A percentile compares a stretch with the other conserved stretches of the same genome.
Evolutionary conservation across 2,888 invertebrate species (phyloP).

Genomic region (Aspidiotus destructor): DNA sequence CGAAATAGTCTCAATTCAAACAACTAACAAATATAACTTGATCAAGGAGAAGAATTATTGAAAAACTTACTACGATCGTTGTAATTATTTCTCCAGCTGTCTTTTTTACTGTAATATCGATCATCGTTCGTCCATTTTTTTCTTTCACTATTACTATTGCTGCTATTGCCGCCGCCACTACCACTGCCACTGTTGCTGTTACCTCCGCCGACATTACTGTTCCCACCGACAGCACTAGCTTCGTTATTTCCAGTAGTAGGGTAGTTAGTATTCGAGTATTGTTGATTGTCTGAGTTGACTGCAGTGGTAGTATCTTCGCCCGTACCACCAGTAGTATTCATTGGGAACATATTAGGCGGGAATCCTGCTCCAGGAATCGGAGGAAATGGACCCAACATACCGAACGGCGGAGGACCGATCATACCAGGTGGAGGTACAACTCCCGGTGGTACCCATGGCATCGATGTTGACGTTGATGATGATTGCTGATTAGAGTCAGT

Average conservation of each 20-base stretch:
- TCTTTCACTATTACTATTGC: background rate
- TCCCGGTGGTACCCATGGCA: slow-evolving; percentile 28
- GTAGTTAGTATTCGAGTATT: slow-evolving; percentile 20
- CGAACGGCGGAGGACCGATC: slow-evolving; percentile 24
- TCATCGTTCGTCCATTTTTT: slow-evolving; percentile 28
- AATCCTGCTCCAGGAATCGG: slow-evolving; percentile 5
- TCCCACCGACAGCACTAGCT: background rate
- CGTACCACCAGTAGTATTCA: background rate
- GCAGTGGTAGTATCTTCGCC: background rate
- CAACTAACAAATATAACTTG: no score
- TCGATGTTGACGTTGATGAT: slow-evolving; percentile 2
- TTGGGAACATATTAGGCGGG: slow-evolving; percentile 22
- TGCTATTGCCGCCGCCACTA: background rate
- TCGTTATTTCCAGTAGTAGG: slow-evolving; percentile 7
- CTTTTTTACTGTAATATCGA: slow-evolving; percentile 16
- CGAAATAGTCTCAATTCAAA: no score
- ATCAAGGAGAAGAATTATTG: background rate
- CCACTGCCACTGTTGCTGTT: background rate
- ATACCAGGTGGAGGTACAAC: slow-evolving; percentile 24
- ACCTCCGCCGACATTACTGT: no score
- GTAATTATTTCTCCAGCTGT: slow-evolving; percentile 27
- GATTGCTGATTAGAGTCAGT: slow-evolving; percentile 11
- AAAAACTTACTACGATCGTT: slow-evolving; percentile 17
- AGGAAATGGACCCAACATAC: slow-evolving; percentile 23
- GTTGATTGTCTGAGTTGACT: slow-evolving; percentile 3